phyloP scores from a whole-genome alignment of 2,888 invertebrate genomes.

The Exephanes ischioxanthus region DNA sequence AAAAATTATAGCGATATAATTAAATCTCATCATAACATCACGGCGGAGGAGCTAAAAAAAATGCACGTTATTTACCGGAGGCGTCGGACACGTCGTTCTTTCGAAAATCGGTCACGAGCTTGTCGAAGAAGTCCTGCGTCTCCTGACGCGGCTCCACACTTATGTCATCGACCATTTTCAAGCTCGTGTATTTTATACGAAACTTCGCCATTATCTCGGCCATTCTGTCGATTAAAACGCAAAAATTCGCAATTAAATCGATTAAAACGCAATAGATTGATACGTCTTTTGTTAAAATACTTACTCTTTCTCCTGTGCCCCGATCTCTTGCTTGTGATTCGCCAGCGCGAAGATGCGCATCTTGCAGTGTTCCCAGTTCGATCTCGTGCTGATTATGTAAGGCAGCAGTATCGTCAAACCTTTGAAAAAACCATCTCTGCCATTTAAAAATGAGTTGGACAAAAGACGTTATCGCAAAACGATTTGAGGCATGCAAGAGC shows the following conservation, averaged over 20 bases:
- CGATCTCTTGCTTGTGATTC: constrained; percentile 91
- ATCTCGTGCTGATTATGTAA: constrained; percentile 93
- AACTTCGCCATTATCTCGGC: constrained; percentile 96
- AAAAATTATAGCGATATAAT: constrained; percentile 39
- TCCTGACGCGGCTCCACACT: constrained; percentile 92
- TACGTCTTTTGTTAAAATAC: constrained; percentile 71
- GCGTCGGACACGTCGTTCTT: constrained; percentile 80
- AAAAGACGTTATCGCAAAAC: constrained; percentile 19
- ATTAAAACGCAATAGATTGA: constrained; percentile 62
- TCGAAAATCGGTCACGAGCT: constrained; percentile 89
- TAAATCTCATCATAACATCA: background rate
- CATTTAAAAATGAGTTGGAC: constrained; percentile 67
- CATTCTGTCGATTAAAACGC: constrained; percentile 89
- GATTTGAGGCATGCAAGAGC: background rate
- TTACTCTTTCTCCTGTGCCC: constrained; percentile 94
- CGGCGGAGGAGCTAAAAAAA: background rate
- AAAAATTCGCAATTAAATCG: constrained; percentile 72
- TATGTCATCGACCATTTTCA: constrained; percentile 96
- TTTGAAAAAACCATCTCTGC: constrained; percentile 76
- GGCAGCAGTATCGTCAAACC: constrained; percentile 93
- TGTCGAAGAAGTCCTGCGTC: constrained; percentile 91
- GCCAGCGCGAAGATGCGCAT: constrained; percentile 94
- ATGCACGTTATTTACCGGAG: constrained; percentile 70
- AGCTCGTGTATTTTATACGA: constrained; percentile 96
- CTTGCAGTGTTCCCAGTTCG: constrained; percentile 92